These are phyloP conservation scores for Anoplius nigerrimus DNA, from an alignment of 2,888 invertebrate genomes.

Conservation along the genomic window DNA sequence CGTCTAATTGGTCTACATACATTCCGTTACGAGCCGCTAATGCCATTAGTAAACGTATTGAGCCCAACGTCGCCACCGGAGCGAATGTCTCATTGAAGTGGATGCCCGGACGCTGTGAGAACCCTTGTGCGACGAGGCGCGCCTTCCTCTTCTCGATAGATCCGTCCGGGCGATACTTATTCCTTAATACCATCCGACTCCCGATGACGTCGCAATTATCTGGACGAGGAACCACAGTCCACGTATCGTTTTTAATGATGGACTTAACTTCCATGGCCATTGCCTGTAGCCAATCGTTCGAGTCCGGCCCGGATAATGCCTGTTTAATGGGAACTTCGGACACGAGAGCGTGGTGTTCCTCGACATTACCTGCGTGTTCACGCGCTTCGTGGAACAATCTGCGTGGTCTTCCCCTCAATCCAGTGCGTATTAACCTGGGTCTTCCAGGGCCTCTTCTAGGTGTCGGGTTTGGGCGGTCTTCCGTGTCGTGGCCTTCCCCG, in stretches of 20 bases:
- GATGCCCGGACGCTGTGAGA: background rate
- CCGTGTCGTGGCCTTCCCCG: too few species aligned
- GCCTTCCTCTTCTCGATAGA: background rate
- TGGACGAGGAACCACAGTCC: background rate
- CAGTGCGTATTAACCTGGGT: background rate
- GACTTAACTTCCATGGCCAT: background rate
- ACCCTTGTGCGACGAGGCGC: constrained; percentile 1
- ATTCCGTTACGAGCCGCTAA: background rate
- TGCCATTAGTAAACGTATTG: background rate
- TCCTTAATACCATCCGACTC: background rate
- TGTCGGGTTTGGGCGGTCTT: too few species aligned
- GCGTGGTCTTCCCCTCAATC: background rate
- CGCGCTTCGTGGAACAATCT: background rate
- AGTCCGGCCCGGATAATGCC: background rate
- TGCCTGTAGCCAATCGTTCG: constrained; percentile 7
- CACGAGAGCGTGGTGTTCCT: background rate
- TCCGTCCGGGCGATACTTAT: background rate
- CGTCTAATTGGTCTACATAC: background rate
- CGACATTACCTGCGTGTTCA: background rate
- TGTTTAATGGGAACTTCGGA: background rate
- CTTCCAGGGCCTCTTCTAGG: constrained; percentile 2
- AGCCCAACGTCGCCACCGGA: background rate
- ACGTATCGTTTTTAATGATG: background rate
- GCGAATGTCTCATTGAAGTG: constrained; percentile 10
- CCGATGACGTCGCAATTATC: too few species aligned